Base-by-base conservation (phyloP, 1,140 invertebrate genomes). In the Temnothorax curvispinosus region DNA sequence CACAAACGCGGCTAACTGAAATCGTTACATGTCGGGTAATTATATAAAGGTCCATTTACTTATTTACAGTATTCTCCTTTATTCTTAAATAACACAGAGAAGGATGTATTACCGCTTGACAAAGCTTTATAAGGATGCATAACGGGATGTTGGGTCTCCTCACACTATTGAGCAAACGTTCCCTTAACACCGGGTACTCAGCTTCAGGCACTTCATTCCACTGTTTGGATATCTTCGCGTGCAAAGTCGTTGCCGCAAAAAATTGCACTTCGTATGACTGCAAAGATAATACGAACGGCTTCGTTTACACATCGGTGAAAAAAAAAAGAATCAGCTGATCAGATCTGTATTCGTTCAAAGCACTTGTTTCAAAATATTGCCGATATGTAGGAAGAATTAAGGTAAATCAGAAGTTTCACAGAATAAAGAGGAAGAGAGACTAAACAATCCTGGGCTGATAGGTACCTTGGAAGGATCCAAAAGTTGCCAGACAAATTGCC, bases 401-500 rank as follows among this genome's bases (percentile, higher is more conserved):
- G 38, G 38, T 5, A 6, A 41, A 50, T n/a, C 47, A 21, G 8
- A 32, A 71, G 52, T 60, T 67, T 38, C 38, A 27, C 18, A 56
- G 8, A n/a, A n/a, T 3, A 72, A 7, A 50, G 38, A 41, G 18
- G 3, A n/a, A 67, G 47, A 0, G 0, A 44, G 7, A 32, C n/a
- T 11, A 0, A 72, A 11, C 3, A n/a, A n/a, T n/a, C n/a, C n/a
- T n/a, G n/a, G n/a, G n/a, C n/a, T n/a, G n/a, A n/a, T n/a, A n/a
- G n/a, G n/a, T 93, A 98, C 96, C 96, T 98, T 98, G 77, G 96
- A 96, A 11, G 97, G 96, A 92, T 97, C 96, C 87, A 99, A 96
- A 32, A 99, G 96, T 81, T 98, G 96, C 98, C 98, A 99, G 1
- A 98, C 97, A 95, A 99, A 98, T 88, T 96, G 97, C 98, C 98